Evolutionary conservation across 1,140 invertebrate species (phyloP), one percentile per base, ranked within the genome.

Genomic region (Druon quercuslanigerum): DNA sequence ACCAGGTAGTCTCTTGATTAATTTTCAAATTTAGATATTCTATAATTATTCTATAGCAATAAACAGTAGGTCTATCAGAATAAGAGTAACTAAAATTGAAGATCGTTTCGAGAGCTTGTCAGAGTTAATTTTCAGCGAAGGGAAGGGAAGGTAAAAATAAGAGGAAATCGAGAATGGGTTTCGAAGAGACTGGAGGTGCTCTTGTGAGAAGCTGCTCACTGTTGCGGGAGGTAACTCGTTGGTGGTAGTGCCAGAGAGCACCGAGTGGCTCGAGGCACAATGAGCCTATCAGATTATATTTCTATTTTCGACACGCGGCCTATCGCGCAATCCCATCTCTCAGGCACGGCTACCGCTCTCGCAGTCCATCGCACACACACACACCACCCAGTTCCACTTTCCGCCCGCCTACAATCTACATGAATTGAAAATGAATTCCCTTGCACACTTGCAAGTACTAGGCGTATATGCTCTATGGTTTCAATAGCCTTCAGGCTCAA

Each of bases 211-310:
- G 89, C 88, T 91, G 89, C 40, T 46, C 40, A 46, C 8, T 46
- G 40, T 84, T 90, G 87, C 88, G 60, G 52, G 73, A 50, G 81
- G 13, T 73, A 72, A 78, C 81, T 77, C 78, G 85, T 83, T 79
- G 86, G 86, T 83, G 83, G 83, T 85, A 85, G 84, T 86, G 84
- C 84, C 82, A 87, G 87, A 90, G 88, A 90, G 86, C 80, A 86
- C 71, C 81, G 81, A 88, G 85, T 87, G 84, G 88, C 89, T 90
- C 80, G 75, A 75, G 89, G 89, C 89, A 90, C 89, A 90, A 90
- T 90, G 87, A 91, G 89, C 88, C 90, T 90, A 91, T 90, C 90
- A 90, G 90, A 91, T 91, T 91, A 91, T 91, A 91, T 90, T 91
- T 91, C 90, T 91, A 91, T 91, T 91, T 91, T 91, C 90, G 90